Percentiles rank a stretch among this genome's conserved stretches.
These are phyloP conservation scores for Coregonus suidteri DNA, from an alignment of 2,797 vertebrate genomes.

Conservation along the genomic window DNA sequence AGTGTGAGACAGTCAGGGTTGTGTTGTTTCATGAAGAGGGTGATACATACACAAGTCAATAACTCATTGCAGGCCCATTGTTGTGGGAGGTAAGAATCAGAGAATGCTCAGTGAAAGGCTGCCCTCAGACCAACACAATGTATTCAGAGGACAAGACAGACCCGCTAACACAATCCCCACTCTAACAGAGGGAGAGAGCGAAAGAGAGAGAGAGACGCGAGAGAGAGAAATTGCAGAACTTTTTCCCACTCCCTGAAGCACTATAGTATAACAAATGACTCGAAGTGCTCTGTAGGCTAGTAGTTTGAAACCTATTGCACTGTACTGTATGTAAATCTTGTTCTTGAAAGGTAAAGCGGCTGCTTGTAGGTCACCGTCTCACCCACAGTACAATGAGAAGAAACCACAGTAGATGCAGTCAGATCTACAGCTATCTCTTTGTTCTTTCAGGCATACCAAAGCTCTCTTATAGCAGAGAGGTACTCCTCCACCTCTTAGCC, in stretches of 20 bases:
- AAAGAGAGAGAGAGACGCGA: not conserved
- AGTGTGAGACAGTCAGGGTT: constrained; percentile 65
- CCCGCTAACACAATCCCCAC: too few species aligned
- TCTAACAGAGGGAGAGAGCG: not conserved
- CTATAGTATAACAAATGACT: not conserved
- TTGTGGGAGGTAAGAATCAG: constrained; percentile 69
- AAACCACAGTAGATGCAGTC: not conserved
- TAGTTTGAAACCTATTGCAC: not conserved
- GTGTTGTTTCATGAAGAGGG: constrained; percentile 79
- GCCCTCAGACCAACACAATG: not conserved
- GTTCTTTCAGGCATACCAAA: not conserved
- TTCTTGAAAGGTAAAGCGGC: not conserved
- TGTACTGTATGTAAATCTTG: not conserved
- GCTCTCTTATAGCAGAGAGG: not conserved
- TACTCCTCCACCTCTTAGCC: not conserved
- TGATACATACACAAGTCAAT: constrained; percentile 87
- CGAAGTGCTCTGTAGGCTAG: not conserved
- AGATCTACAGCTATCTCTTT: not conserved
- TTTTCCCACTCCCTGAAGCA: not conserved
- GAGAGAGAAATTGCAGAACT: not conserved
- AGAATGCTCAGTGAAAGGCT: not conserved
- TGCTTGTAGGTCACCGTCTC: not conserved
- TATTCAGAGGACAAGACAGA: too few species aligned
- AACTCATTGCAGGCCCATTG: constrained; percentile 87
- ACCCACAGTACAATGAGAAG: not conserved